These are phyloP conservation scores for Calyptomena viridis DNA, from an alignment of 2,113 vertebrate species.

Conservation along the genomic window DNA sequence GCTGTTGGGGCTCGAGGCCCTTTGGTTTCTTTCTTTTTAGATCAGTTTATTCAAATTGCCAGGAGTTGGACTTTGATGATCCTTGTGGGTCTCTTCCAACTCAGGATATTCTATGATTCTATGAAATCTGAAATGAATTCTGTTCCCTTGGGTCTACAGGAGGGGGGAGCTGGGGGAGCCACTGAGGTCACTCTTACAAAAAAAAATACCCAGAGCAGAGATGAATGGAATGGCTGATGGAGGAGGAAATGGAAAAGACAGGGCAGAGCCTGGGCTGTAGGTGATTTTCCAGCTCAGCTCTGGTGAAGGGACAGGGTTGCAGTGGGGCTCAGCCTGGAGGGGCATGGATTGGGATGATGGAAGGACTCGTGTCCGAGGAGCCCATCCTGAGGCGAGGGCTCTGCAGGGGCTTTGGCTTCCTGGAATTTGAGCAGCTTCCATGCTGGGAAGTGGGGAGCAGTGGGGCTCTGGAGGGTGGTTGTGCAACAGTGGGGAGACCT, in stretches of 20 bases:
- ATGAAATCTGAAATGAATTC: background rate
- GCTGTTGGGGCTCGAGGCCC: background rate
- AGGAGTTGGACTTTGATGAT: background rate
- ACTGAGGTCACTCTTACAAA: no score
- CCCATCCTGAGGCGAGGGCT: accelerated
- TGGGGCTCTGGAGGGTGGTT: background rate
- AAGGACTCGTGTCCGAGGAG: accelerated
- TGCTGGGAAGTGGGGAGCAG: background rate
- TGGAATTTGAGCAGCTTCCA: accelerated
- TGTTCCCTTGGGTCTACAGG: no score
- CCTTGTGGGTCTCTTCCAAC: background rate
- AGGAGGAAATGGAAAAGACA: background rate
- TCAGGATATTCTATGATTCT: background rate
- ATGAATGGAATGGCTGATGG: background rate
- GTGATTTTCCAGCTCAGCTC: background rate
- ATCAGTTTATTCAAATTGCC: background rate
- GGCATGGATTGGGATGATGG: background rate
- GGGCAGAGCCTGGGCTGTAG: background rate
- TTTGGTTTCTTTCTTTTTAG: background rate
- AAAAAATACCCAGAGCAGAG: background rate
- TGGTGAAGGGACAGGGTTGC: background rate
- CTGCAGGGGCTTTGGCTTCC: background rate
- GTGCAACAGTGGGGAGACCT: background rate
- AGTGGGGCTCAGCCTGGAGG: background rate
- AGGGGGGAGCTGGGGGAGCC: background rate